Evolutionary conservation across 37 sponge, comb jelly and placozoan species (phyloP).

Genomic region (Bolinopsis microptera): DNA sequence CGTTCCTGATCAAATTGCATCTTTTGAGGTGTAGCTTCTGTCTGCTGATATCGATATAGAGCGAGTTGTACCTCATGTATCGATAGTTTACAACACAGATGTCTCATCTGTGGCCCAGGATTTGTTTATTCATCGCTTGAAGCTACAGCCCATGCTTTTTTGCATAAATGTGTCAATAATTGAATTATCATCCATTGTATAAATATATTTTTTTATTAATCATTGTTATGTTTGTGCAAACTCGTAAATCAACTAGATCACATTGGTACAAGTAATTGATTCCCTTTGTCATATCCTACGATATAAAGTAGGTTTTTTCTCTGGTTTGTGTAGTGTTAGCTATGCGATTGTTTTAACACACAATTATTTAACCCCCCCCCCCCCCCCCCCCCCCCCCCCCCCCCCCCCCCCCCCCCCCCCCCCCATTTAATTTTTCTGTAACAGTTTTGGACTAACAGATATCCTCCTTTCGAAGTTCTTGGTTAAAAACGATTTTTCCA

Average conservation of each 20-base stretch:
- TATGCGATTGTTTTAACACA: not conserved
- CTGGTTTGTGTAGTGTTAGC: not conserved
- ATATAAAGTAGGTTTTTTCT: not conserved
- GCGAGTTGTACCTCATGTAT: too few species aligned
- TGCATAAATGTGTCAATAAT: conserved; percentile 42
- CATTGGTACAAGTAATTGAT: not conserved
- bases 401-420: too few species aligned
- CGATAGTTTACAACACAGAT: not conserved
- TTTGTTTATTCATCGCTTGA: not conserved
- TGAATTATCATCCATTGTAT: conserved; percentile 23
- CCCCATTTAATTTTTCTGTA: not conserved
- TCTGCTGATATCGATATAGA: too few species aligned
- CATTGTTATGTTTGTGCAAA: not conserved
- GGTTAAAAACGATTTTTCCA: not conserved
- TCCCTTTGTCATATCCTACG: not conserved
- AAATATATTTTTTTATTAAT: not conserved
- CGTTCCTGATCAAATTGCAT: not conserved
- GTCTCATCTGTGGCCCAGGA: not conserved
- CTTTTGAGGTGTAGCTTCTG: not conserved
- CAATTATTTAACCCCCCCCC: too few species aligned
- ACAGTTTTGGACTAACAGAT: not conserved
- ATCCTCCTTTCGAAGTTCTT: not conserved
- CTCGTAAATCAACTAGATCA: not conserved
- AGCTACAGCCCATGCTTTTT: not conserved
- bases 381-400: too few species aligned